Evolutionary conservation across 2,113 vertebrate genomes (phyloP), one percentile per base, ranked within the genome.

Genomic region (Meles meles): DNA sequence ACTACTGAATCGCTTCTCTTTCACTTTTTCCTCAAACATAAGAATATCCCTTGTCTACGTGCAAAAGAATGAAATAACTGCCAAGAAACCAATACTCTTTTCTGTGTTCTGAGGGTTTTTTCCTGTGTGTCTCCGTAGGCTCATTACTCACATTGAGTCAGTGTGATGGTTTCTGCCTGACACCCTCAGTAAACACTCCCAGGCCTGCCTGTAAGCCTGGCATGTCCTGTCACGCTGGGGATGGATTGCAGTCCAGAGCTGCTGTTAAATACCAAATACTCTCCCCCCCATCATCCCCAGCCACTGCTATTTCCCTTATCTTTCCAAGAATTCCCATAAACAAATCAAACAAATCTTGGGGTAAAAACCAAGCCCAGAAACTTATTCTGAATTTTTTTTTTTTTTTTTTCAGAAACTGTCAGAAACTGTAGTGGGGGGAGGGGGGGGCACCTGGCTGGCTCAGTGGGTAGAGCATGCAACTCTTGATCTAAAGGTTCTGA

Each of bases 271-370:
- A 77, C 67, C 71, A 52, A 72, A 44, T 37, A 17, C 11, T 61
- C 44, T 63, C 61, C 49, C n/a, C n/a, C 44, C 23, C 76, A 27
- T 71, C 47, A 23, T 63, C 52, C 71, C 52, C 69, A 31, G 34
- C 23, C 94, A 52, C 2, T 23, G 31, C 82, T 34, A 44, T 39
- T 17, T 39, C 34, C 72, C 63, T 96, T 96, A 97, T 96, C 97
- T 94, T 94, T 55, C 96, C 81, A 94, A 89, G 87, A 88, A 96
- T 91, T 80, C 77, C n/a, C 85, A 90, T 92, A 97, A 97, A 97
- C 76, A 97, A 96, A 92, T 63, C 83, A 18, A 55, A 55, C 52
- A 55, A 55, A 55, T 55, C 52, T 57, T 39, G 42, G 27, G 59
- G 69, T 81, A 20, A 94, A 94, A 91, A 83, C 39, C 67, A 74